phyloP scores from a whole-genome alignment of 1,140 invertebrate genomes.

The Metaphire vulgaris region DNA sequence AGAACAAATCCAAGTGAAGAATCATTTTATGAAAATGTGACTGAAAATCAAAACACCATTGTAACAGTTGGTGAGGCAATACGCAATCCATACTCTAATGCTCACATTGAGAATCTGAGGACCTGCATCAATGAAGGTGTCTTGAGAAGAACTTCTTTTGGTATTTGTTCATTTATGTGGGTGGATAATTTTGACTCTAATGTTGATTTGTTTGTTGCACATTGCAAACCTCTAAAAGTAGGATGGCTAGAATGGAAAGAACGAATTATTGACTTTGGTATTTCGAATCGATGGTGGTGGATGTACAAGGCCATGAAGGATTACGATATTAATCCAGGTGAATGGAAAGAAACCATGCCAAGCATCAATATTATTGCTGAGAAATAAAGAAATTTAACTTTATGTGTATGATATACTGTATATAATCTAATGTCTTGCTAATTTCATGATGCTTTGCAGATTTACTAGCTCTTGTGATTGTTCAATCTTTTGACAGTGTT shows the following conservation, averaged over 20 bases:
- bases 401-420: too few relatives aligned
- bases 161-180: conserved; percentile 69
- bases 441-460: too few relatives aligned
- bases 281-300: conserved; percentile 68
- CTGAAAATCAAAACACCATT: conserved; percentile 59
- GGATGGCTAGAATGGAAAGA: conserved; percentile 42
- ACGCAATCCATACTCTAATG: conserved; percentile 61
- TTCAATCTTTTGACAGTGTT: too few relatives aligned
- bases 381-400: too few relatives aligned
- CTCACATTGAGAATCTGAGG: conserved; percentile 61
- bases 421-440: too few relatives aligned
- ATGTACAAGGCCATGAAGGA: conserved; percentile 65
- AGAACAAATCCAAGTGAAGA: conserved; percentile 61
- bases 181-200: conserved; percentile 61
- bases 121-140: conserved; percentile 62
- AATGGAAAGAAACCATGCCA: conserved; percentile 44
- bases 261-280: conserved; percentile 69
- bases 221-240: conserved; percentile 63
- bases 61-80: conserved; percentile 61
- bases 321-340: conserved; percentile 66
- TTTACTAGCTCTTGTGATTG: too few relatives aligned
- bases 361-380: background rate
- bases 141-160: conserved; percentile 61
- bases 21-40: conserved; percentile 58
- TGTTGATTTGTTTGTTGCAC: conserved; percentile 64